Percentiles rank a stretch among this genome's conserved stretches.
phyloP scores from a whole-genome alignment of 2,113 vertebrate species.

The Callithrix jacchus region DNA sequence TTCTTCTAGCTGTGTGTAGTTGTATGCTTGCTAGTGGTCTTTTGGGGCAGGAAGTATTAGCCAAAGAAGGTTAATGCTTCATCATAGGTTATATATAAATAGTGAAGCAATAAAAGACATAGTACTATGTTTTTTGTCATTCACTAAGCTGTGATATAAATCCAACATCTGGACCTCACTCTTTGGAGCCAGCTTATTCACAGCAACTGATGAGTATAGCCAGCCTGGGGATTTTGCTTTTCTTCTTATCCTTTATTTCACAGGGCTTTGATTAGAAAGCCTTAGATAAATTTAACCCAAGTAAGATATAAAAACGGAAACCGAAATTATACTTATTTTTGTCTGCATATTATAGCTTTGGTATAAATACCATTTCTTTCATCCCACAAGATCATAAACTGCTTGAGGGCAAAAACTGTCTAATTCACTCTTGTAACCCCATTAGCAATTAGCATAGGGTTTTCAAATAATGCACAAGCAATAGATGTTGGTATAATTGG shows the following conservation, averaged over 20 bases:
- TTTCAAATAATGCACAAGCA: not conserved
- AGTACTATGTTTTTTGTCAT: not conserved
- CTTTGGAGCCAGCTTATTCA: not conserved
- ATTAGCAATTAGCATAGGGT: not conserved
- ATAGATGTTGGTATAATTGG: not conserved
- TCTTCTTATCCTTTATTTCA: slow-evolving; percentile 21
- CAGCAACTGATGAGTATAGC: not conserved
- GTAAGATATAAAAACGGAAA: slow-evolving; percentile 61
- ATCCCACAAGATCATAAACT: slow-evolving; percentile 13
- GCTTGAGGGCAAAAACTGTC: not conserved
- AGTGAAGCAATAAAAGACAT: not conserved
- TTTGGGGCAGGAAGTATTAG: not conserved
- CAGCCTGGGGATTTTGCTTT: not conserved
- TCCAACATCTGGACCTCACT: slow-evolving; percentile 21
- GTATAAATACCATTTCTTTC: not conserved
- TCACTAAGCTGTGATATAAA: not conserved
- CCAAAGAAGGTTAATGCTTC: not conserved
- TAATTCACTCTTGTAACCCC: not conserved
- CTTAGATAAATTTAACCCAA: slow-evolving; percentile 64
- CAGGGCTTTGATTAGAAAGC: slow-evolving; percentile 42
- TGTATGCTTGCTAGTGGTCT: not conserved
- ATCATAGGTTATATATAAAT: not conserved
- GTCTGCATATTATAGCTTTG: not conserved
- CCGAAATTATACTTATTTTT: slow-evolving; percentile 55
- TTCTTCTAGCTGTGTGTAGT: slow-evolving; percentile 8